Evolutionary conservation across 2,113 vertebrate genomes (phyloP).

Genomic region (Axis porcinus): DNA sequence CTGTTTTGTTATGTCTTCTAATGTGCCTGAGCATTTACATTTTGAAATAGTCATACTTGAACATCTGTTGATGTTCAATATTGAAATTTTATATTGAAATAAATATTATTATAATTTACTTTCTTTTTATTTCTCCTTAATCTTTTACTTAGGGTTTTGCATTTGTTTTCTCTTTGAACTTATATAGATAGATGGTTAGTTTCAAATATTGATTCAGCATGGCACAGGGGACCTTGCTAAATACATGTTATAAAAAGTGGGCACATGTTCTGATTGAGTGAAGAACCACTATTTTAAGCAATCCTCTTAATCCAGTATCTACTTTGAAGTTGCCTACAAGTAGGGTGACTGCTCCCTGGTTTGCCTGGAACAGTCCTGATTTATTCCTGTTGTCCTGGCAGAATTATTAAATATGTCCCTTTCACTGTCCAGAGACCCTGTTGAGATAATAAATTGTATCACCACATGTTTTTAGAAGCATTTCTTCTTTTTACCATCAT

Average conservation of each 20-base stretch:
- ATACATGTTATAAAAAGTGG: background rate
- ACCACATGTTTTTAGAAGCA: background rate
- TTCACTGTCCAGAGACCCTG: too few species aligned
- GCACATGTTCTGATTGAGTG: background rate
- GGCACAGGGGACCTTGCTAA: background rate
- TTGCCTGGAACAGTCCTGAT: background rate
- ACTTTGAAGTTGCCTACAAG: background rate
- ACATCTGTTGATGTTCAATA: background rate
- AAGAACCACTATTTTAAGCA: background rate
- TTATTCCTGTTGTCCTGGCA: background rate
- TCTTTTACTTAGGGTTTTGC: slow-evolving; percentile 6
- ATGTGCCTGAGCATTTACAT: background rate
- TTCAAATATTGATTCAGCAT: background rate
- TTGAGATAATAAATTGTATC: background rate
- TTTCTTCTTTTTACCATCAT: background rate
- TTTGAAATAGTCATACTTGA: background rate
- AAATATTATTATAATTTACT: background rate
- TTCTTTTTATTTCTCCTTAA: background rate
- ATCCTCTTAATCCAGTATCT: background rate
- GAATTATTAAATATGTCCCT: background rate
- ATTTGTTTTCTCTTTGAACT: slow-evolving; percentile 19
- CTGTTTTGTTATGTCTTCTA: background rate
- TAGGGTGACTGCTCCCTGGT: background rate
- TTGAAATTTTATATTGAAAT: background rate
- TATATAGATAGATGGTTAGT: background rate